Conservation (phyloP, 2,113 vertebrate species). For the Anas platyrhynchos region DNA sequence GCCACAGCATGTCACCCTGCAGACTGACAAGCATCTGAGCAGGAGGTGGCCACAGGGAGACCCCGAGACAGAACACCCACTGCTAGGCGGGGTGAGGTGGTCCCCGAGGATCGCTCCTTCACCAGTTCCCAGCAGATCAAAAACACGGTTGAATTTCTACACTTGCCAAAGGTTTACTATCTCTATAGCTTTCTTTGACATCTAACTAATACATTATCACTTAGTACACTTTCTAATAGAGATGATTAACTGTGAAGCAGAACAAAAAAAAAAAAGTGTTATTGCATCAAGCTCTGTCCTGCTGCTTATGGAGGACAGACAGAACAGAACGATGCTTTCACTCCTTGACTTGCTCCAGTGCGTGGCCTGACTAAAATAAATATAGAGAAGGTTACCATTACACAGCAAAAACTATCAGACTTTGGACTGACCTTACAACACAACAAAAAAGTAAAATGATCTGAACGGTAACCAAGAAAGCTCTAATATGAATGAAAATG, state of each 20-base stretch:
- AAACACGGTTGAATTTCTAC: background rate
- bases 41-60: background rate
- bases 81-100: background rate
- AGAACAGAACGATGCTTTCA: background rate
- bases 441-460: background rate
- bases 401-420: background rate
- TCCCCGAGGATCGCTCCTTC: background rate
- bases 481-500: background rate
- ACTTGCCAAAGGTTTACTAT: background rate
- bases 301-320: background rate
- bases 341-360: background rate
- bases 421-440: background rate
- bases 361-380: background rate
- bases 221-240: background rate
- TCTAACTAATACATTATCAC: background rate
- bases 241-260: background rate
- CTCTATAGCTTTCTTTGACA: background rate
- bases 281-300: background rate
- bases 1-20: background rate
- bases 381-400: background rate
- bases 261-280: background rate
- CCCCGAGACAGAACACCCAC: background rate
- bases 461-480: background rate
- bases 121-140: background rate
- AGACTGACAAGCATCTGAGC: background rate